phyloP scores from a whole-genome alignment of 2,888 invertebrate species.

The Tipula unca region DNA sequence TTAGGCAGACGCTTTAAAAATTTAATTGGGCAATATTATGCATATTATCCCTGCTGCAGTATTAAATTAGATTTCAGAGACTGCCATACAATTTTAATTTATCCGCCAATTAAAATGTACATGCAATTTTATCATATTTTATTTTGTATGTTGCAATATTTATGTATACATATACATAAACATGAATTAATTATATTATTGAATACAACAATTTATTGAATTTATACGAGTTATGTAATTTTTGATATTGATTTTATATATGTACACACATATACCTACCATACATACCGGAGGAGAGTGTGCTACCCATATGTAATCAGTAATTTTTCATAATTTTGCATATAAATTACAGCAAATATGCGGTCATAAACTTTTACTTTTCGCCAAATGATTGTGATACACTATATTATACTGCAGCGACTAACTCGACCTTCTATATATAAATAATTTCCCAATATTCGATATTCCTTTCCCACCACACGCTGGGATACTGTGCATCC shows the following conservation, averaged over 20 bases:
- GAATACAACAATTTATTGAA: background rate
- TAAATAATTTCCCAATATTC: background rate
- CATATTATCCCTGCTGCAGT: no score
- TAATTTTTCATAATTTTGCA: background rate
- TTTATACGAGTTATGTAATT: background rate
- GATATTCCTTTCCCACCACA: background rate
- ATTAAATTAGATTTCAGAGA: no score
- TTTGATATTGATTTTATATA: background rate
- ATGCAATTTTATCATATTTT: background rate
- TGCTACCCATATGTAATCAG: background rate
- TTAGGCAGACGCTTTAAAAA: no score
- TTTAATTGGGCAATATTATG: no score
- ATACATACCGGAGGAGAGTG: background rate
- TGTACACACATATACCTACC: background rate
- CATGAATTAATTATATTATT: background rate
- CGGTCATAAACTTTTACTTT: background rate
- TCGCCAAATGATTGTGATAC: background rate
- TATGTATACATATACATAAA: no score
- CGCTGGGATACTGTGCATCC: background rate
- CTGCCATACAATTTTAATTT: background rate
- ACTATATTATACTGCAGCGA: background rate
- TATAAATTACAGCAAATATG: background rate
- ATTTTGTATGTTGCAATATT: background rate
- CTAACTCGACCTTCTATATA: background rate
- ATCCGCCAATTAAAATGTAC: background rate